These are phyloP conservation scores for Cancer borealis DNA, from an alignment of 2,888 invertebrate genomes.

Conservation along the genomic window DNA sequence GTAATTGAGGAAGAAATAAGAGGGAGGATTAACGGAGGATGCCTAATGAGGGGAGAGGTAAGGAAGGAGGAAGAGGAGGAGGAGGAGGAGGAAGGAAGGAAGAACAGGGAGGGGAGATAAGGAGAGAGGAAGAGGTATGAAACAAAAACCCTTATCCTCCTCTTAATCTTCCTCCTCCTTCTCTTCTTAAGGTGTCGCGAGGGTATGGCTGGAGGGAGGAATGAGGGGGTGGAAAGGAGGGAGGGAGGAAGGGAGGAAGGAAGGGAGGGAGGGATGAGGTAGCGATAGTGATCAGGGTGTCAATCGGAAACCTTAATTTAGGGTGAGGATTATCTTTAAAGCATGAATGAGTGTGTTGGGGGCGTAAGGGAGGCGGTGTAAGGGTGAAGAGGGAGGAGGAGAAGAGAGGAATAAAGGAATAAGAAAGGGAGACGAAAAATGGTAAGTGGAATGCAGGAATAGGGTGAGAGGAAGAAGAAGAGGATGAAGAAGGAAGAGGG, in stretches of 20 bases:
- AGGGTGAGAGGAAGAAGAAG: neutral
- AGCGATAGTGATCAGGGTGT: slow-evolving; percentile 52
- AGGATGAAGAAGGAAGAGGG: neutral
- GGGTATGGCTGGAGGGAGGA: neutral
- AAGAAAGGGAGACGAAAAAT: neutral
- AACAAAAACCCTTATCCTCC: neutral
- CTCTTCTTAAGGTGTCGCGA: slow-evolving; percentile 27
- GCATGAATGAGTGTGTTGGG: neutral
- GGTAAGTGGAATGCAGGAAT: no score
- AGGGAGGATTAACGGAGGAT: no score
- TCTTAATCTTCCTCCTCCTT: neutral
- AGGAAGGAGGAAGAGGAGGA: neutral
- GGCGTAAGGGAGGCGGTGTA: neutral
- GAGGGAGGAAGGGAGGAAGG: neutral
- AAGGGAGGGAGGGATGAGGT: neutral
- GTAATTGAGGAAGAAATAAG: no score
- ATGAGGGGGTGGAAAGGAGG: neutral
- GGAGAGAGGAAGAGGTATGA: neutral
- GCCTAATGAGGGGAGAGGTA: neutral
- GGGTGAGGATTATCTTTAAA: slow-evolving; percentile 40
- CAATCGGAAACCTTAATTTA: slow-evolving; percentile 44
- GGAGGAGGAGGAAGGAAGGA: neutral
- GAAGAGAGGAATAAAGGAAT: neutral
- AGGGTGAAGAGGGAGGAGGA: neutral
- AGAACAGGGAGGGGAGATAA: neutral